A percentile compares a stretch with the other conserved stretches of the same genome.
These are phyloP conservation scores for Notechis scutatus DNA, from an alignment of 2,113 vertebrate genomes.

Conservation along the genomic window DNA sequence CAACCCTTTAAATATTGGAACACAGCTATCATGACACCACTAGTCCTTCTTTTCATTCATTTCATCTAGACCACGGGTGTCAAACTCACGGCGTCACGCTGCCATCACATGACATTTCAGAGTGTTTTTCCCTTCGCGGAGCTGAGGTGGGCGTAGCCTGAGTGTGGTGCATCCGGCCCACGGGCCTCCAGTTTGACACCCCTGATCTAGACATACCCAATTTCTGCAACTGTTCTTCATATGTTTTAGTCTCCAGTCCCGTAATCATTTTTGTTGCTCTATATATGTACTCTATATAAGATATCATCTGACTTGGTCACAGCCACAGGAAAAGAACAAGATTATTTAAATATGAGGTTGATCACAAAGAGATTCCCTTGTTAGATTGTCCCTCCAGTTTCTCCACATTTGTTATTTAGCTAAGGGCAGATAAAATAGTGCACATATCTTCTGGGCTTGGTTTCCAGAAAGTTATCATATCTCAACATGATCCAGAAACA, in stretches of 20 bases:
- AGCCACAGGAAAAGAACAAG: background rate
- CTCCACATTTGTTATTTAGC: slow-evolving; percentile 22
- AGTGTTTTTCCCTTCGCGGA: too few relatives aligned
- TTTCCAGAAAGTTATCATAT: slow-evolving; percentile 18
- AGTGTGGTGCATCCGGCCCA: too few relatives aligned
- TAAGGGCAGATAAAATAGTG: slow-evolving; percentile 2
- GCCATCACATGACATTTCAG: too few relatives aligned
- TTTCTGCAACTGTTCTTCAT: background rate
- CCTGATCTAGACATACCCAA: background rate
- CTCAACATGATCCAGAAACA: background rate
- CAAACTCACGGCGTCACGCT: too few relatives aligned
- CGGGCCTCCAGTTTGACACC: too few relatives aligned
- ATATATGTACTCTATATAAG: background rate
- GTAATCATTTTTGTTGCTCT: background rate
- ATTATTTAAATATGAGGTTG: background rate
- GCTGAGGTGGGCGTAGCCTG: too few relatives aligned
- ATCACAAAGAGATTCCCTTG: background rate
- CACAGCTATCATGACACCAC: background rate
- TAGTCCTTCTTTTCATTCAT: background rate
- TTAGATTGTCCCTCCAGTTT: background rate
- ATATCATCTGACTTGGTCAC: background rate
- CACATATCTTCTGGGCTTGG: slow-evolving; percentile 14
- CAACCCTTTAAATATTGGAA: background rate
- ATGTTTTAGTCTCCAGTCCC: background rate
- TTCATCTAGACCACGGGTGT: too few relatives aligned